These are phyloP conservation scores for Spisula subtruncata DNA, from an alignment of 2,888 invertebrate species.

Conservation along the genomic window DNA sequence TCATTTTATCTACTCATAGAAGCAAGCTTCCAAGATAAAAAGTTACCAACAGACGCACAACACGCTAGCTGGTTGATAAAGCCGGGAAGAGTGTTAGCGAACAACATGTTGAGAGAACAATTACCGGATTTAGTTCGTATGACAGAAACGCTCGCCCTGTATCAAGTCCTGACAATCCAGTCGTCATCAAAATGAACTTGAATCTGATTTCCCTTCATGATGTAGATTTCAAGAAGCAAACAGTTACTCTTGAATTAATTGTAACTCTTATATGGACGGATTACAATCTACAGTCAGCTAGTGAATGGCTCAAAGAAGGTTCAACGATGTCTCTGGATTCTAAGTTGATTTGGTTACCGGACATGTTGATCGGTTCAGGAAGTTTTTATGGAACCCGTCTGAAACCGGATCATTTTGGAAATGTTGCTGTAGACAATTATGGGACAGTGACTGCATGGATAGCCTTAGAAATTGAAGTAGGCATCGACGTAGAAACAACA, in stretches of 20 bases:
- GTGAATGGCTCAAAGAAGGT: background rate
- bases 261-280: background rate
- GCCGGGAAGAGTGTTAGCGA: background rate
- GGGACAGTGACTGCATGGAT: background rate
- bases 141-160: background rate
- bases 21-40: too few species aligned
- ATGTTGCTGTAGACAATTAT: background rate
- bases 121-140: background rate
- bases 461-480: background rate
- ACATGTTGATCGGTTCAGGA: background rate
- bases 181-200: conserved; percentile 3
- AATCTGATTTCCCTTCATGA: background rate
- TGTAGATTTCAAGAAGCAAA: background rate
- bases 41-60: too few species aligned
- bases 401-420: background rate
- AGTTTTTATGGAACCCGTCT: background rate
- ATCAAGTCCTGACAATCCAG: background rate
- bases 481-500: background rate
- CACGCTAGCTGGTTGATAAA: too few species aligned
- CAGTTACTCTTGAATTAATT: background rate
- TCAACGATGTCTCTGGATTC: background rate
- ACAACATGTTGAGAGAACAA: background rate
- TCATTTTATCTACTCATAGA: too few species aligned
- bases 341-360: conserved; percentile 21
- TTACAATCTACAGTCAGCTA: background rate